Conservation (phyloP, 92 coral and sea anemone species). For the Parazoanthus darwini region DNA sequence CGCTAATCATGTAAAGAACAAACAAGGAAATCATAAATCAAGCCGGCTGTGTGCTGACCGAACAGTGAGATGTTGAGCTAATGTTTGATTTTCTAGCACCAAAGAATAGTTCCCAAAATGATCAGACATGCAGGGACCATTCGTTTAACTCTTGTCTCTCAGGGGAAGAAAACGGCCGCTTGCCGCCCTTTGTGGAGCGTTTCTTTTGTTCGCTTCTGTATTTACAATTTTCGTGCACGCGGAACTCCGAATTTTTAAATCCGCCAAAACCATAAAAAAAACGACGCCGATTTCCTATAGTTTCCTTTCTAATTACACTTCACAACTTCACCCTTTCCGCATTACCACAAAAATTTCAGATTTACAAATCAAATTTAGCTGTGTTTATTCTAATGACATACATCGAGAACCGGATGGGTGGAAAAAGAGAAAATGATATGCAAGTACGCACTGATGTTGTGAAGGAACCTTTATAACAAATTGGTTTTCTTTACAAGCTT, state of each 20-base stretch:
- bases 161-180: slow-evolving; percentile 17
- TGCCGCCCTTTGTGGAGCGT: slow-evolving; percentile 44
- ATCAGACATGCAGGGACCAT: slow-evolving; percentile 72
- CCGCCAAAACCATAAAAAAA: background rate
- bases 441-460: background rate
- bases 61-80: slow-evolving; percentile 16
- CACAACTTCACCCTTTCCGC: slow-evolving; percentile 40
- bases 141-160: slow-evolving; percentile 51
- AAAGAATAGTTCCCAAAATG: slow-evolving; percentile 33
- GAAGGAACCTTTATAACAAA: background rate
- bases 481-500: background rate
- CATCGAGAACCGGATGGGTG: background rate
- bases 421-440: background rate
- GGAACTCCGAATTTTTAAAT: background rate
- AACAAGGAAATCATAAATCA: slow-evolving; percentile 30
- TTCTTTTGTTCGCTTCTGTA: slow-evolving; percentile 32
- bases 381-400: slow-evolving; percentile 9
- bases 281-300: slow-evolving; percentile 26
- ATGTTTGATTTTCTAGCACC: slow-evolving; percentile 11
- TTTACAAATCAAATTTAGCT: background rate
- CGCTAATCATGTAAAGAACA: slow-evolving; percentile 40
- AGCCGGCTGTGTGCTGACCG: slow-evolving; percentile 23
- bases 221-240: slow-evolving; percentile 19
- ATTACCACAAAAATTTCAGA: background rate
- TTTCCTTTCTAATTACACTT: slow-evolving; percentile 7